Evolutionary conservation across 2,888 invertebrate species (phyloP).

Genomic region (Asteroscopus sphinx): DNA sequence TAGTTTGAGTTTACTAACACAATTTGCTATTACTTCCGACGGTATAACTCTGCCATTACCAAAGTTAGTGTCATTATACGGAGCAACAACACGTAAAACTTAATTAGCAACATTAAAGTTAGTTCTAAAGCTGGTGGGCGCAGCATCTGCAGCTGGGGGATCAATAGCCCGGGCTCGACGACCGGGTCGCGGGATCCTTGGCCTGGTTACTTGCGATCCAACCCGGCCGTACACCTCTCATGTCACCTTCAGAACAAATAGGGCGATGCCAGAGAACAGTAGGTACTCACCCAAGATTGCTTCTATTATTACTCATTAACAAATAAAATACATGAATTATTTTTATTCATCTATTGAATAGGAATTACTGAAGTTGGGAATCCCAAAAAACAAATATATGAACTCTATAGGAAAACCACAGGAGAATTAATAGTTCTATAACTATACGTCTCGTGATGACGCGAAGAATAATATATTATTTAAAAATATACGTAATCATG

Average conservation of each 20-base stretch:
- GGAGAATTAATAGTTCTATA: neutral
- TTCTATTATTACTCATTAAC: slow-evolving; percentile 11
- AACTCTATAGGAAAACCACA: slow-evolving; percentile 42
- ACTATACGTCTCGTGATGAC: neutral
- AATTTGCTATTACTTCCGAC: slow-evolving; percentile 2
- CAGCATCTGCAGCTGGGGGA: slow-evolving; percentile 67
- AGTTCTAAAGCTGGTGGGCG: slow-evolving; percentile 44
- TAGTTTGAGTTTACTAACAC: neutral
- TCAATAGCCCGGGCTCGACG: slow-evolving; percentile 72
- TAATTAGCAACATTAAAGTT: slow-evolving; percentile 39
- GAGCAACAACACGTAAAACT: slow-evolving; percentile 27
- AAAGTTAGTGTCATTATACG: slow-evolving; percentile 20
- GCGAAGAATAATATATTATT: no score
- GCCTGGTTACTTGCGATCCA: slow-evolving; percentile 67
- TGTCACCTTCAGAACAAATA: slow-evolving; percentile 41
- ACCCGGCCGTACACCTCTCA: slow-evolving; percentile 50
- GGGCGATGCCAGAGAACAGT: slow-evolving; percentile 26
- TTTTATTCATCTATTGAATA: slow-evolving; percentile 8
- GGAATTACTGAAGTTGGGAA: slow-evolving; percentile 29
- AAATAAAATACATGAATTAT: neutral
- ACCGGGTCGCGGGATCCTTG: slow-evolving; percentile 79
- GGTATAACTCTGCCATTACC: slow-evolving; percentile 23
- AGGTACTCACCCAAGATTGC: slow-evolving; percentile 5
- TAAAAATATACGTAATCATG: no score
- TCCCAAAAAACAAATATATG: slow-evolving; percentile 26